Percentiles rank a stretch among this genome's conserved stretches.
These are phyloP conservation scores for Poeciliopsis prolifica DNA, from an alignment of 2,113 vertebrate genomes.

Conservation along the genomic window DNA sequence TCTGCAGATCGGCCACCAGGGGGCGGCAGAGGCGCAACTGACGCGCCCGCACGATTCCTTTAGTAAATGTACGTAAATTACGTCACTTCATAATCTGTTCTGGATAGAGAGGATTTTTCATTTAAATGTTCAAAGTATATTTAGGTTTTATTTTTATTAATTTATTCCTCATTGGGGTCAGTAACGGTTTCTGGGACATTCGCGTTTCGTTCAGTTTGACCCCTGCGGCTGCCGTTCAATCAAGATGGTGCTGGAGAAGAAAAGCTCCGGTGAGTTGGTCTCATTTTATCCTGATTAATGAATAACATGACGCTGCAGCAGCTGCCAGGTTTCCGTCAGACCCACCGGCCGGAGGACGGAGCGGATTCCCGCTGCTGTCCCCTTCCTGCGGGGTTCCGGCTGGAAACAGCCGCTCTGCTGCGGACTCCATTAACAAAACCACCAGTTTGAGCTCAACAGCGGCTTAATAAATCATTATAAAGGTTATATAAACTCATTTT, in stretches of 20 bases:
- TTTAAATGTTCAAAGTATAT: not conserved
- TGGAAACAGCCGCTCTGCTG: not conserved
- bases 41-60: too few species aligned
- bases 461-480: not conserved
- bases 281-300: not conserved
- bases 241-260: conserved; percentile 72
- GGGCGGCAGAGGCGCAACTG: not conserved
- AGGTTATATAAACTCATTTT: not conserved
- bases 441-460: not conserved
- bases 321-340: not conserved
- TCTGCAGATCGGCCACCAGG: not conserved
- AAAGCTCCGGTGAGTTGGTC: conserved; percentile 56
- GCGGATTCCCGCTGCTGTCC: not conserved
- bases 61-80: too few species aligned
- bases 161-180: not conserved
- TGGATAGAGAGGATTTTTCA: too few species aligned
- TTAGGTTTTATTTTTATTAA: not conserved
- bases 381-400: not conserved
- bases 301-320: not conserved
- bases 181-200: not conserved
- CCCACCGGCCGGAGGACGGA: not conserved
- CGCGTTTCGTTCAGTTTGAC: not conserved
- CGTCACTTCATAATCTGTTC: too few species aligned
- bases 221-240: conserved; percentile 25
- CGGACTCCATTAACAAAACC: not conserved